phyloP scores from a whole-genome alignment of 2,113 vertebrate genomes.

The Cettia cetti region DNA sequence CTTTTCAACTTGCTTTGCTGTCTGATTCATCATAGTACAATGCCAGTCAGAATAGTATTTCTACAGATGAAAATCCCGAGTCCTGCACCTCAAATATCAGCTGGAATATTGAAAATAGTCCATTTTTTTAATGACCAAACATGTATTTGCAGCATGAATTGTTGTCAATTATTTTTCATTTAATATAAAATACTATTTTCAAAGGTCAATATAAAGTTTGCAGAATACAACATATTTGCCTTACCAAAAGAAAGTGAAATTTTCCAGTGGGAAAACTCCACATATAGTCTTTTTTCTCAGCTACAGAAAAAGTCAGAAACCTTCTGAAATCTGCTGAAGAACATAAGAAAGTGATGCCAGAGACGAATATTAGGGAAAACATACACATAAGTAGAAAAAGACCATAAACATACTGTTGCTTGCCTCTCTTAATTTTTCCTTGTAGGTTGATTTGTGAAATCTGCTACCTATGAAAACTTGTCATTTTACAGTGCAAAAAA shows the following conservation, averaged over 20 bases:
- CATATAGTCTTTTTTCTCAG: neutral
- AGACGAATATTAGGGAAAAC: neutral
- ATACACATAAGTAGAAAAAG: neutral
- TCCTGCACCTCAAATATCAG: neutral
- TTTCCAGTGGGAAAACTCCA: neutral
- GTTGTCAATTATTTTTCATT: neutral
- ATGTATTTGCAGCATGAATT: neutral
- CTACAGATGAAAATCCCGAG: neutral
- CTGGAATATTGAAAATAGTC: neutral
- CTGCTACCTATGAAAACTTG: neutral
- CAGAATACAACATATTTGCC: neutral
- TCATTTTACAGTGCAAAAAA: neutral
- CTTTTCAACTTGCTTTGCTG: neutral
- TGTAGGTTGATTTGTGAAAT: neutral
- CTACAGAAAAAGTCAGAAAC: neutral
- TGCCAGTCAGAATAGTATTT: neutral
- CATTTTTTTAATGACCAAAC: neutral
- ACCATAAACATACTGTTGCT: rapidly evolving
- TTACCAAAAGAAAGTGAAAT: neutral
- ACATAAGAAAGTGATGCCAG: neutral
- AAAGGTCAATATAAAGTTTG: neutral
- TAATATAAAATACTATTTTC: neutral
- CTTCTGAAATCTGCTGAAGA: neutral
- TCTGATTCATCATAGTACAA: neutral
- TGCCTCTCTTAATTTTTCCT: neutral